Base-by-base conservation (phyloP, 1,140 invertebrate species). In the Hylyphantes graminicola region DNA sequence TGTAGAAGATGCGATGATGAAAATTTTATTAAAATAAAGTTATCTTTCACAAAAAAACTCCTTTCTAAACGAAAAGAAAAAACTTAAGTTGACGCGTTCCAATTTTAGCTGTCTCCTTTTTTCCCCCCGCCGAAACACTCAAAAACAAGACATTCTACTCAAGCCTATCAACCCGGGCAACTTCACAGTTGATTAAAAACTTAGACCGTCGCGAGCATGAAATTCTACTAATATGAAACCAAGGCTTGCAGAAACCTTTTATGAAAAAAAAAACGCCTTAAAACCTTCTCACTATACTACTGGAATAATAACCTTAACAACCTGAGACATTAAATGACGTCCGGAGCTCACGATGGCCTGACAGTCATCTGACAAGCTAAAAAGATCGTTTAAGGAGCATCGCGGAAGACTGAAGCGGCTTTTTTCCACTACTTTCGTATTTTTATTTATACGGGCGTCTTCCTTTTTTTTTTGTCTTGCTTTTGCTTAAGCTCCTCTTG, bases 341-440 rank as follows among this genome's bases (percentile, higher is more conserved):
- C 50, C 35, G 17, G 51, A 35, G 53, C 13, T 50, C 57, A 19
- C 21, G 65, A 67, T 81, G n/a, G 55, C 70, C 48, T 83, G 80
- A 83, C 80, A 83, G 70, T 83, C 80, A 83, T 83, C 80, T 83
- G 80, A 83, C 80, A 83, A 59, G 80, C 80, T 83, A 83, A 83
- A 83, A 83, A 83, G 80, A 83, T 83, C 80, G 70, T 57, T 83
- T 83, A 75, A 83, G 70, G 35, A 35, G 35, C 35, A 81, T 48
- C 17, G 48, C 5, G 50, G 13, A 48, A 50, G 55, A 72, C 50
- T 72, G 63, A 65, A 13, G 67, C 50, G 61, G 13, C 21, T 68
- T 21, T 70, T 17, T 54, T 70, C 59, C 15, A 48, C 35, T 72
- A 6, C 17, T 48, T 79, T 57, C 79, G 51, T 83, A 13, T n/a